phyloP scores from a whole-genome alignment of 2,797 vertebrate species.

The Acanthis flammea region DNA sequence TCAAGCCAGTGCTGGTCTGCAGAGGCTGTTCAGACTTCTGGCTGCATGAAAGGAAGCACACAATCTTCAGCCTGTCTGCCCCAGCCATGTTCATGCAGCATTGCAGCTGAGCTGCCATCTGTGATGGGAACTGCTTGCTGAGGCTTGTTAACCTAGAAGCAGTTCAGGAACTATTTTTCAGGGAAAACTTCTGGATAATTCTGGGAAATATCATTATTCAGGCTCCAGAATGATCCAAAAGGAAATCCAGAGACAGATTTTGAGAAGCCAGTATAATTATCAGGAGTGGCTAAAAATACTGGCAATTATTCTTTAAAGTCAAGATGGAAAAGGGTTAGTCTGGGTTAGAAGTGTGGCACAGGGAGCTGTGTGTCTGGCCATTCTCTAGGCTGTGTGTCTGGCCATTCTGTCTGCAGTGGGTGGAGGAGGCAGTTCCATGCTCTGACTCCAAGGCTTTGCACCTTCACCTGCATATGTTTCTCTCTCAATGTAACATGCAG shows the following conservation, averaged over 20 bases:
- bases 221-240: not conserved
- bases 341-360: not conserved
- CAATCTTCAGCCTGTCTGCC: not conserved
- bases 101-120: not conserved
- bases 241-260: not conserved
- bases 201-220: not conserved
- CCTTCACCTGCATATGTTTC: not conserved
- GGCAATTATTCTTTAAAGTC: not conserved
- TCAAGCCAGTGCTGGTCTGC: not conserved
- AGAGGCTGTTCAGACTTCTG: not conserved
- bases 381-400: not conserved
- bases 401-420: not conserved
- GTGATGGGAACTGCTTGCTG: not conserved
- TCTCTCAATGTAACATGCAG: not conserved
- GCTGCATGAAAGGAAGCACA: not conserved
- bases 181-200: not conserved
- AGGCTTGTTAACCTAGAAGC: not conserved
- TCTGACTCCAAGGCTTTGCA: not conserved
- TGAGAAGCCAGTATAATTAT: not conserved
- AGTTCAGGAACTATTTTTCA: not conserved
- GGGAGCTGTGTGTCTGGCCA: not conserved
- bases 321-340: not conserved
- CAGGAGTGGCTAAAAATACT: not conserved
- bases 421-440: not conserved
- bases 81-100: rapidly evolving